A percentile compares a stretch with the other conserved stretches of the same genome.
Conservation (phyloP, 2,113 vertebrate genomes). For the Hippolais icterina region DNA sequence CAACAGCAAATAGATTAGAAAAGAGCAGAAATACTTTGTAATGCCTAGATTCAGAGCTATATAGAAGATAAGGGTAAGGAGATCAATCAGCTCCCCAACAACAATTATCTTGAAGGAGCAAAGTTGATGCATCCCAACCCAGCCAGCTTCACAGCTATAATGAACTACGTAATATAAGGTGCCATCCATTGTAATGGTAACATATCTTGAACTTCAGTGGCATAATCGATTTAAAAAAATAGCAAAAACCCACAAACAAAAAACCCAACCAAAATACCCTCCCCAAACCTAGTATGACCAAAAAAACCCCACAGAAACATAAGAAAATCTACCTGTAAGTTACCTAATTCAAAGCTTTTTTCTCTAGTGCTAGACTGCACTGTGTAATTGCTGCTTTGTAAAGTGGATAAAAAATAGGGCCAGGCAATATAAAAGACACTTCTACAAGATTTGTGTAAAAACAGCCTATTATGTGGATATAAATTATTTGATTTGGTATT, state of each 20-base stretch:
- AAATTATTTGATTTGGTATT: slow-evolving; percentile 19
- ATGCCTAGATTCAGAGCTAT: neutral
- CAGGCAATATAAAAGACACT: neutral
- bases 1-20: neutral
- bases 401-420: neutral
- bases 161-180: neutral
- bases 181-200: neutral
- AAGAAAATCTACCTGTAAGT: neutral
- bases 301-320: accelerated
- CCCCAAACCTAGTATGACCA: neutral
- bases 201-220: neutral
- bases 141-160: neutral
- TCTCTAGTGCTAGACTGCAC: neutral
- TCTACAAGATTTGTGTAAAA: neutral
- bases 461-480: neutral
- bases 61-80: neutral
- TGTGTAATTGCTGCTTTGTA: neutral
- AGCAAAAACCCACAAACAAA: neutral
- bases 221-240: neutral
- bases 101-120: neutral
- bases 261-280: neutral
- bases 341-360: neutral
- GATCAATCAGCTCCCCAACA: neutral
- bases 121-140: neutral
- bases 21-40: neutral